Evolutionary conservation across 2,797 vertebrate genomes (phyloP).

Genomic region (Rhinichthys osculus): DNA sequence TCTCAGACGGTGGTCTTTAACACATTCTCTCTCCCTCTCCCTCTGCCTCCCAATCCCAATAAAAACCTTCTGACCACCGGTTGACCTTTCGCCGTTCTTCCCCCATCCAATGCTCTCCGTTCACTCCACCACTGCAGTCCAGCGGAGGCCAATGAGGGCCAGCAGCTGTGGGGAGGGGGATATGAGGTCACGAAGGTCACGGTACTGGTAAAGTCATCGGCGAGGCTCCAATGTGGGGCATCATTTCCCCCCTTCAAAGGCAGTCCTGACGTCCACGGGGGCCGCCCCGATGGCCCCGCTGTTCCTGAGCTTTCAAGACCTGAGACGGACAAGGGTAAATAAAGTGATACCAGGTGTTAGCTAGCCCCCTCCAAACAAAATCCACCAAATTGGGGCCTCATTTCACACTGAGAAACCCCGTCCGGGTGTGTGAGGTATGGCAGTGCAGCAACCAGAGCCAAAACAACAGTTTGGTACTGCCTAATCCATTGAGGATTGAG

Average conservation of each 20-base stretch:
- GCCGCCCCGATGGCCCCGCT: slow-evolving; percentile 75
- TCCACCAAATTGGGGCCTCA: slow-evolving; percentile 70
- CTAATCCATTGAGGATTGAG: slow-evolving; percentile 22
- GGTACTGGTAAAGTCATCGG: slow-evolving; percentile 85
- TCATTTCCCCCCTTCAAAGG: slow-evolving; percentile 80
- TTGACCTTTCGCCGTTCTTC: slow-evolving; percentile 78
- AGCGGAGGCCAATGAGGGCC: slow-evolving; percentile 71
- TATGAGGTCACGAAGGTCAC: slow-evolving; percentile 78
- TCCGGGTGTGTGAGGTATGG: slow-evolving; percentile 24
- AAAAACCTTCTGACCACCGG: slow-evolving; percentile 85
- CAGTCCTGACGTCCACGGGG: slow-evolving; percentile 72
- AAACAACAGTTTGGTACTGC: slow-evolving; percentile 20
- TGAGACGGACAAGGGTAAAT: slow-evolving; percentile 82
- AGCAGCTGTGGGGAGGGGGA: slow-evolving; percentile 74
- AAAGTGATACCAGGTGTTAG: slow-evolving; percentile 88
- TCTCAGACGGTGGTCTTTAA: slow-evolving; percentile 86
- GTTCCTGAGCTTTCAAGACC: slow-evolving; percentile 77
- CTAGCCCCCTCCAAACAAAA: slow-evolving; percentile 65
- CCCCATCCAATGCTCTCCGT: slow-evolving; percentile 62
- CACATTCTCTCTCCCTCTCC: slow-evolving; percentile 74
- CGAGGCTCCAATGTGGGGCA: slow-evolving; percentile 74
- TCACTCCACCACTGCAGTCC: slow-evolving; percentile 61
- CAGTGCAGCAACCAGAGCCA: slow-evolving; percentile 33
- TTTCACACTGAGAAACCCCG: slow-evolving; percentile 74
- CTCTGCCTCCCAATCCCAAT: slow-evolving; percentile 78